Conservation (phyloP, 2,113 vertebrate species). For the Apistogramma diplotaenia region DNA sequence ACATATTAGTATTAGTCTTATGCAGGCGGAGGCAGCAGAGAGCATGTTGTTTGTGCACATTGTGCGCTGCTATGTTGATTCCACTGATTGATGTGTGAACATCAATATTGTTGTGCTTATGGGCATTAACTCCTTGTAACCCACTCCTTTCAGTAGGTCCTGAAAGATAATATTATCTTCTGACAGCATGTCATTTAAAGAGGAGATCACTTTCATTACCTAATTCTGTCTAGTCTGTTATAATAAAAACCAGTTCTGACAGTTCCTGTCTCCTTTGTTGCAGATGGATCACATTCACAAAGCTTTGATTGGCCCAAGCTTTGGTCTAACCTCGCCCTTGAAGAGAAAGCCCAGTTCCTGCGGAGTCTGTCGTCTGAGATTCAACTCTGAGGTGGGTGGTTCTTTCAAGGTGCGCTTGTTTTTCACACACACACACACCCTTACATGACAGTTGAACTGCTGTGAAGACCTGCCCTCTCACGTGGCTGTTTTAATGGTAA, state of each 20-base stretch:
- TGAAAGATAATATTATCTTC: background rate
- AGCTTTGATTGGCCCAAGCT: conserved; percentile 86
- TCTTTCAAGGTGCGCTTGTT: background rate
- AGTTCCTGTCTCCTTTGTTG: conserved; percentile 16
- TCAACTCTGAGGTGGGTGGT: conserved; percentile 90
- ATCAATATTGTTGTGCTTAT: background rate
- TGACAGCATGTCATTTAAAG: background rate
- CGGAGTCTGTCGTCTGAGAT: conserved; percentile 86
- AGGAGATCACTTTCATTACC: background rate
- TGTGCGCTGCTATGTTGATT: background rate
- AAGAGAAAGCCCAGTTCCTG: conserved; percentile 91
- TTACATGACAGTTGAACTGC: background rate
- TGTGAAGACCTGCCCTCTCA: conserved; percentile 7
- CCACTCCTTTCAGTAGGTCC: background rate
- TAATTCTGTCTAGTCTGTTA: background rate
- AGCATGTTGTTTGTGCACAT: background rate
- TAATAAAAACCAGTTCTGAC: background rate
- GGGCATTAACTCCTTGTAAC: background rate
- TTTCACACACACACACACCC: conserved; percentile 55
- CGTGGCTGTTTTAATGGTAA: conserved; percentile 20
- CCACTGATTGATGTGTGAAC: background rate
- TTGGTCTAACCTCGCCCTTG: conserved; percentile 82
- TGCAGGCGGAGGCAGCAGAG: background rate
- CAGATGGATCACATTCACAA: conserved; percentile 94
- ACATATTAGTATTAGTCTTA: background rate